Conservation (phyloP, 2,797 vertebrate genomes). For the Phalanger gymnotis region DNA sequence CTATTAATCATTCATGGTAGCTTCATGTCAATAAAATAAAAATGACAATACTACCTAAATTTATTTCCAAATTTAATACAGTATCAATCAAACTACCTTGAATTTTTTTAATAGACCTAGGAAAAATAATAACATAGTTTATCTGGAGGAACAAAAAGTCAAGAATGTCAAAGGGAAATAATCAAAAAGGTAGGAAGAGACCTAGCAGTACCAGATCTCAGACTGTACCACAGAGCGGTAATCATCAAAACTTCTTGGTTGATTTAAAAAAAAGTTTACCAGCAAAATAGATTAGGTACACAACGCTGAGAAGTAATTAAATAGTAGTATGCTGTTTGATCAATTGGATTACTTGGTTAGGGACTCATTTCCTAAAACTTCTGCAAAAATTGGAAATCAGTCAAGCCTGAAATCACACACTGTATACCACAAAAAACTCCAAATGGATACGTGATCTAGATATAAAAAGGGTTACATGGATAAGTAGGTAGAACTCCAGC, state of each 20-base stretch:
- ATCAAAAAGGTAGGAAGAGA: not conserved
- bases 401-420: not conserved
- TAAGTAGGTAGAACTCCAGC: not conserved
- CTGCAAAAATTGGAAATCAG: not conserved
- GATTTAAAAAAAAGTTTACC: not conserved
- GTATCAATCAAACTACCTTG: not conserved
- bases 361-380: not conserved
- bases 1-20: not conserved
- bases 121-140: not conserved
- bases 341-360: not conserved
- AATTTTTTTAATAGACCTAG: not conserved
- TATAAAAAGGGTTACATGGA: not conserved
- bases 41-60: not conserved
- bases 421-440: not conserved
- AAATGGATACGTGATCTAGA: not conserved
- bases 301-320: not conserved
- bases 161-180: not conserved
- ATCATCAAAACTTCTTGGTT: not conserved
- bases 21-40: not conserved
- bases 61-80: not conserved
- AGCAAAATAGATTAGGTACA: not conserved
- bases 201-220: not conserved
- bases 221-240: not conserved
- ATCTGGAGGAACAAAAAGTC: not conserved
- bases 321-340: not conserved